Conservation (phyloP, 2,113 vertebrate genomes). For the Myiagra hebetior region DNA sequence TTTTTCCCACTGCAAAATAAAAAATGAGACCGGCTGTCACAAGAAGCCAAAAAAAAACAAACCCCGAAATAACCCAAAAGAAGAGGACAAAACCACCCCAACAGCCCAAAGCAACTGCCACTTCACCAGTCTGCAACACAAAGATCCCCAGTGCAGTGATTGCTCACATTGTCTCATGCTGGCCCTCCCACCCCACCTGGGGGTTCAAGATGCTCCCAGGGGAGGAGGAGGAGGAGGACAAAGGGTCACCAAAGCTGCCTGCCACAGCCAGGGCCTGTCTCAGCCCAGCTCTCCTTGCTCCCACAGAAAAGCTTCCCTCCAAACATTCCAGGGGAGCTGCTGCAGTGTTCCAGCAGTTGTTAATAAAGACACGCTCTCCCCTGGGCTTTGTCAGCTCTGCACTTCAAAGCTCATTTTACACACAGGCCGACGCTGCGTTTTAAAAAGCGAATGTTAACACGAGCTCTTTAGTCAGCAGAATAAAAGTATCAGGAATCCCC, state of each 20-base stretch:
- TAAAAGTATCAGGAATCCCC: not conserved
- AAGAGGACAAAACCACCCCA: fast-evolving
- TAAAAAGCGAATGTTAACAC: slow-evolving; percentile 36
- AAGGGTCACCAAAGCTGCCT: not conserved
- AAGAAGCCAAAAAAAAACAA: fast-evolving
- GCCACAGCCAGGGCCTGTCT: not conserved
- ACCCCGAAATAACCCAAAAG: too few species aligned
- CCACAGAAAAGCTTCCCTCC: not conserved
- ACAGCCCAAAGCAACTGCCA: not conserved
- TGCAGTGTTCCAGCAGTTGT: slow-evolving; percentile 11
- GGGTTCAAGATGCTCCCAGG: not conserved
- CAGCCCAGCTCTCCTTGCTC: not conserved
- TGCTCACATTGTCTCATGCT: not conserved
- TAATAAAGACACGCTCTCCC: slow-evolving; percentile 34
- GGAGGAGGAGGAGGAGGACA: not conserved
- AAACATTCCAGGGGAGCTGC: not conserved
- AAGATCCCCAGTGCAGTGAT: not conserved
- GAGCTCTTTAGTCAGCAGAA: slow-evolving; percentile 46
- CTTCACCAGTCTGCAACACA: not conserved
- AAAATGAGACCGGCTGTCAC: too few species aligned
- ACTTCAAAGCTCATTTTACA: slow-evolving; percentile 66
- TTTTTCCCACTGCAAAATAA: too few species aligned
- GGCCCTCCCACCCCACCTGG: not conserved
- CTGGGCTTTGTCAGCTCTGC: slow-evolving; percentile 53
- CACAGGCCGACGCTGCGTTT: not conserved